Evolutionary conservation across 1,140 invertebrate genomes (phyloP), one percentile per base, ranked within the genome.

Genomic region (Arctopsyche grandis): DNA sequence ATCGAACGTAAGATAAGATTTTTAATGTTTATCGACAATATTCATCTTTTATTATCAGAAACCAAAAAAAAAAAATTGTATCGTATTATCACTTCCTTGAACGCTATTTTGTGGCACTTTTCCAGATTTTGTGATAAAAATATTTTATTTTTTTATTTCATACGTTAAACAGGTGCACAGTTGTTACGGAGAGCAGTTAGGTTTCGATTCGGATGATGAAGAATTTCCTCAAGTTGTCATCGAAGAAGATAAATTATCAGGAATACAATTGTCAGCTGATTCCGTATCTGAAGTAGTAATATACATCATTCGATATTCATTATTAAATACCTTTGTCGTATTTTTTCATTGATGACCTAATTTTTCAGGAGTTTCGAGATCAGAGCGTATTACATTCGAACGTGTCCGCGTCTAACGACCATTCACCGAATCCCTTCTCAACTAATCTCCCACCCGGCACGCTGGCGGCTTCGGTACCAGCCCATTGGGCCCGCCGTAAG

Each of bases 201-300:
- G 96, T 29, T 90, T 98, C 83, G 97, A 95, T 14, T 96, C 95
- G 12, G 96, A 97, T 86, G 97, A 98, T 87, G 96, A 98, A 86
- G 95, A 96, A 84, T 97, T 98, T 83, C 90, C 92, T 29, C 87
- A 90, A 16, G 87, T 91, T 70, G 84, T 84, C 21, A 84, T 86
- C 12, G 89, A 91, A 71, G 91, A 92, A 16, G 89, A 91, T 44
- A 87, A 89, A 79, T 86, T 91, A 76, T 86, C 90, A 29, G 86
- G 87, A 21, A 85, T 86, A n/a, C 86, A 86, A 79, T 81, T 91
- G 66, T 90, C 90, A 0, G 85, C 89, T 16, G 90, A 91, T 75
- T 91, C 90, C 7, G 89, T 90, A 83, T 87, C 88, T 5, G 90
- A 91, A 84, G 90, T 90, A 83, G 46, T 7, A 46, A 71, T 22